Evolutionary conservation across 30 jellyfish, hydroid and myxozoan genomes (phyloP), one percentile per base, ranked within the genome.

Genomic region (Sanderia malayensis): DNA sequence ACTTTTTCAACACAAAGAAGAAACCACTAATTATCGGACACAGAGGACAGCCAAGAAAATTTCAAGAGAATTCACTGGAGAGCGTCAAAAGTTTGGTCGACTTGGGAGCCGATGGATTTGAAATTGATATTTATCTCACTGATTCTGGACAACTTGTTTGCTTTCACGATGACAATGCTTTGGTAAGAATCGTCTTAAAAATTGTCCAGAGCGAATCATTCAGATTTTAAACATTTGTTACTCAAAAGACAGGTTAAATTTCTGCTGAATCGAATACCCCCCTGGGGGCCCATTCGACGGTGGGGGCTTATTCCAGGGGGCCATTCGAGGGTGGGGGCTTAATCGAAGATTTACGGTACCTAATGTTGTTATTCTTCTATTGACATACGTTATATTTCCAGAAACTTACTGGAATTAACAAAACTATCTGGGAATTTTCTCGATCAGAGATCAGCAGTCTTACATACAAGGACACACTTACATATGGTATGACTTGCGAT

Each of bases 21-120:
- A 82, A 80, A 28, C 97, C 97, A 31, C 44, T 82, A 44, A 34
- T 81, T 9, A 71, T 88, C 19, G 97, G 95, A n/a, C 97, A 88
- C 81, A 76, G 95, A 26, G 97, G 97, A 0, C 86, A 81, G 19
- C 97, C 97, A 46, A 73, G 60, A 60, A 65, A 20, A 34, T 88
- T 30, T 46, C 95, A 81, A 64, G 97, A 88, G 46, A 88, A 88
- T 45, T 73, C 97, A 4, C 66, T 73, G 9, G 97, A 88, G 30
- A 95, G 97, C n/a, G 60, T 88, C 27, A 64, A 47, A 32, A 82
- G 93, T 24, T 58, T 77, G 61, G 74, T 79, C 2, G 79, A 65
- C 23, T 72, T 82, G 1, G 63, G 74, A n/a, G 97, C 95, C 33
- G 97, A 88, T 46, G 97, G 97, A 0, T 81, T 64, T 34, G 97